These are phyloP conservation scores for Glaucidium brasilianum DNA, from an alignment of 2,113 vertebrate species.

Conservation along the genomic window DNA sequence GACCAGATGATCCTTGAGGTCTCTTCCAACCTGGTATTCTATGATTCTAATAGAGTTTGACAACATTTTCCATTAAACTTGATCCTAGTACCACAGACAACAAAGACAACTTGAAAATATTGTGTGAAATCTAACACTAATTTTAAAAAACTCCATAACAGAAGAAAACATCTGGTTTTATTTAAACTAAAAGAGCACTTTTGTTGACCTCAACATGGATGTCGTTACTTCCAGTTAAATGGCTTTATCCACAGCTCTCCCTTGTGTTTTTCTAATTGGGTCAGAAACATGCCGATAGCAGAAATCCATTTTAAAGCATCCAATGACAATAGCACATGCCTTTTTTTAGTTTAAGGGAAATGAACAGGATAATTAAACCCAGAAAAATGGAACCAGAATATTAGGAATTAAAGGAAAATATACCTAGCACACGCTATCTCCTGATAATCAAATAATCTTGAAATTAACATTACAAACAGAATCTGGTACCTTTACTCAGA, in stretches of 20 bases:
- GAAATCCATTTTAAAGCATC: slow-evolving; percentile 68
- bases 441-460: not conserved
- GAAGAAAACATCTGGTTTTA: not conserved
- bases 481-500: not conserved
- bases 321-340: slow-evolving; percentile 16
- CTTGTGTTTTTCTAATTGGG: slow-evolving; percentile 53
- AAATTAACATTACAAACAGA: not conserved
- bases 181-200: not conserved
- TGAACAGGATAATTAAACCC: slow-evolving; percentile 41
- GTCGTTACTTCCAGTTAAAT: slow-evolving; percentile 51
- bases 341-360: slow-evolving; percentile 58
- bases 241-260: slow-evolving; percentile 38
- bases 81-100: not conserved
- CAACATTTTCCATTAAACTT: not conserved
- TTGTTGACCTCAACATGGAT: not conserved
- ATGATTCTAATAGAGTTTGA: not conserved
- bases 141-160: not conserved
- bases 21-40: no score
- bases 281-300: slow-evolving; percentile 65
- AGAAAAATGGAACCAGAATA: slow-evolving; percentile 2
- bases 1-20: no score
- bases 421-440: not conserved
- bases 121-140: not conserved
- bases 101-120: not conserved
- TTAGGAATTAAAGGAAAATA: slow-evolving; percentile 17